Evolutionary conservation across 2,888 invertebrate species (phyloP).

Genomic region (Sminthurides aquaticus): DNA sequence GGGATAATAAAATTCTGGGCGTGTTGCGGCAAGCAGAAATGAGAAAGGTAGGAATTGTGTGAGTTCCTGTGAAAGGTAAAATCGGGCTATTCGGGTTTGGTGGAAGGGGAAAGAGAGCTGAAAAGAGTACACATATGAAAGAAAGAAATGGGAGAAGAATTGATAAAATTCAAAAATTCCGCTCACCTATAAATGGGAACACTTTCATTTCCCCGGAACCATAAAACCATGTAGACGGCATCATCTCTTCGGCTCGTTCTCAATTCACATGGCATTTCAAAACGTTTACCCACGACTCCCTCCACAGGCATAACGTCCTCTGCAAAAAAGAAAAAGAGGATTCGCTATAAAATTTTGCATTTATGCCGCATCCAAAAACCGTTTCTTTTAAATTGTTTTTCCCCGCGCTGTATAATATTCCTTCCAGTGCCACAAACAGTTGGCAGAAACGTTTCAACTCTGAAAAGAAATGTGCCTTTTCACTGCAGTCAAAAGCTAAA

Average conservation of each 20-base stretch:
- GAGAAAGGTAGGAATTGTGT: too few relatives aligned
- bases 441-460: too few relatives aligned
- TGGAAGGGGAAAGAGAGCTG: too few relatives aligned
- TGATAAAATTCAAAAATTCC: constrained; percentile 25
- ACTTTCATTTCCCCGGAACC: constrained; percentile 55
- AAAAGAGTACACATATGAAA: too few relatives aligned
- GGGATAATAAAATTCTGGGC: too few relatives aligned
- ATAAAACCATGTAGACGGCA: constrained; percentile 77
- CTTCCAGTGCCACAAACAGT: too few relatives aligned
- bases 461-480: too few relatives aligned
- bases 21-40: too few relatives aligned
- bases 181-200: constrained; percentile 44
- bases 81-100: too few relatives aligned
- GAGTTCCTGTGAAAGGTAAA: too few relatives aligned
- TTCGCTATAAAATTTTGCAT: not conserved
- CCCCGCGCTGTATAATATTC: too few relatives aligned
- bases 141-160: not conserved
- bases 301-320: constrained; percentile 18
- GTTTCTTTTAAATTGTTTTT: not conserved
- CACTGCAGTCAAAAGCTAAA: too few relatives aligned
- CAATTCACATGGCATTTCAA: constrained; percentile 78
- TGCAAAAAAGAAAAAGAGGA: constrained; percentile 4
- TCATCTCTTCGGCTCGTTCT: constrained; percentile 69
- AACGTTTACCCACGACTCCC: constrained; percentile 54
- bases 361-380: not conserved